These are phyloP conservation scores for Nasonia giraulti DNA, from an alignment of 1,140 invertebrate species.

Conservation along the genomic window DNA sequence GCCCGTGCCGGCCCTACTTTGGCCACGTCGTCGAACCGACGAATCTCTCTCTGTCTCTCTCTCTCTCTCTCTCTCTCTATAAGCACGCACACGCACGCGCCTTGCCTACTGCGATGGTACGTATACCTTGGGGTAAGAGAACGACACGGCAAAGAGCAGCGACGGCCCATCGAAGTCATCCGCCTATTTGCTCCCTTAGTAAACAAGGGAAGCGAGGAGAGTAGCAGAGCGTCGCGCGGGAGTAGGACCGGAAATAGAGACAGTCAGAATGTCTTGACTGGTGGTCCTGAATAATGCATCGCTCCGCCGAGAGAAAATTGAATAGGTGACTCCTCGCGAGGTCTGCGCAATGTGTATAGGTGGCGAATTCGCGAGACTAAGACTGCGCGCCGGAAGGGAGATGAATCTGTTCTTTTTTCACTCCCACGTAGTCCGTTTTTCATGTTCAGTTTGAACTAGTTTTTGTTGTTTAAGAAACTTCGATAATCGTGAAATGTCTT, in stretches of 20 bases:
- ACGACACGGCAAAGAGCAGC: background rate
- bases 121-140: background rate
- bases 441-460: too few relatives aligned
- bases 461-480: background rate
- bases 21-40: background rate
- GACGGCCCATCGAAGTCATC: slow-evolving; percentile 50
- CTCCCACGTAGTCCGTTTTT: too few relatives aligned
- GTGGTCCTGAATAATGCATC: slow-evolving; percentile 65
- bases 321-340: slow-evolving; percentile 51
- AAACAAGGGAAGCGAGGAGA: slow-evolving; percentile 61
- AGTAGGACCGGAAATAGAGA: slow-evolving; percentile 63
- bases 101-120: background rate
- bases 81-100: background rate
- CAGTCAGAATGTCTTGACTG: slow-evolving; percentile 62
- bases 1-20: slow-evolving; percentile 44
- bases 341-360: background rate
- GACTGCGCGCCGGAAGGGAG: background rate
- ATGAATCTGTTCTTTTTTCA: background rate
- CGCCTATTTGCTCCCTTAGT: slow-evolving; percentile 63
- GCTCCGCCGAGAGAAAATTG: slow-evolving; percentile 60
- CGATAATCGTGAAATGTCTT: too few relatives aligned
- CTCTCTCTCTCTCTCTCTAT: background rate
- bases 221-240: slow-evolving; percentile 45
- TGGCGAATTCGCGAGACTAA: background rate
- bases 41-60: background rate